phyloP scores from a whole-genome alignment of 1,140 invertebrate species.

The Triops longicaudatus region DNA sequence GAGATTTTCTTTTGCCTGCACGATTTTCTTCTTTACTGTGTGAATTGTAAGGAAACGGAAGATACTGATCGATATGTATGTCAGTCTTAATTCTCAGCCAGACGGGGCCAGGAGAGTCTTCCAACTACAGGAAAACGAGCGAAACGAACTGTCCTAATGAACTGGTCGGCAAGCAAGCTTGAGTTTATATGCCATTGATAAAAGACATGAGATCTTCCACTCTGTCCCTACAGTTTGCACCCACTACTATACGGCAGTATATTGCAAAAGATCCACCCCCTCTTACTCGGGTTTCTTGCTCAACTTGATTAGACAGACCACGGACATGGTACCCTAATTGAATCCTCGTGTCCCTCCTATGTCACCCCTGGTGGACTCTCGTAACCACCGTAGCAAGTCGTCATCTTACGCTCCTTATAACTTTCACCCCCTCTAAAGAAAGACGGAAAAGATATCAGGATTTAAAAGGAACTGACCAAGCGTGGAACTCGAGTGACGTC shows the following conservation, averaged over 20 bases:
- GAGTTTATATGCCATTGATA: neutral
- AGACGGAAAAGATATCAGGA: neutral
- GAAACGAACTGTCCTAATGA: neutral
- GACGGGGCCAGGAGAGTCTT: neutral
- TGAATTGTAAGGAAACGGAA: neutral
- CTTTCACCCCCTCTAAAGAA: neutral
- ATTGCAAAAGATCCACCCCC: slow-evolving; percentile 2
- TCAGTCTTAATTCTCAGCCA: neutral
- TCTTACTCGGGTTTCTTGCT: neutral
- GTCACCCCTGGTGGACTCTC: neutral
- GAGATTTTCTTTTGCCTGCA: neutral
- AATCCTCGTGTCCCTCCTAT: neutral
- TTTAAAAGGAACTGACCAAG: neutral
- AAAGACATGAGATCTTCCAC: neutral
- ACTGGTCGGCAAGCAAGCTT: neutral
- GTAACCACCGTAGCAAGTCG: neutral
- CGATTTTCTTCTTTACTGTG: neutral
- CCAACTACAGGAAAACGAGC: neutral
- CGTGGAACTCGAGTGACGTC: neutral
- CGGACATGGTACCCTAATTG: slow-evolving; percentile 6
- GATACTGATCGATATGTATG: neutral
- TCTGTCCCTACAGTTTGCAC: neutral
- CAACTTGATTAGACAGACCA: slow-evolving; percentile 3
- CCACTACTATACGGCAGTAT: neutral
- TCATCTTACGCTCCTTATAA: slow-evolving; percentile 1